These are phyloP conservation scores for Lordiphosa clarofinis DNA, from an alignment of 1,140 invertebrate species.

Conservation along the genomic window DNA sequence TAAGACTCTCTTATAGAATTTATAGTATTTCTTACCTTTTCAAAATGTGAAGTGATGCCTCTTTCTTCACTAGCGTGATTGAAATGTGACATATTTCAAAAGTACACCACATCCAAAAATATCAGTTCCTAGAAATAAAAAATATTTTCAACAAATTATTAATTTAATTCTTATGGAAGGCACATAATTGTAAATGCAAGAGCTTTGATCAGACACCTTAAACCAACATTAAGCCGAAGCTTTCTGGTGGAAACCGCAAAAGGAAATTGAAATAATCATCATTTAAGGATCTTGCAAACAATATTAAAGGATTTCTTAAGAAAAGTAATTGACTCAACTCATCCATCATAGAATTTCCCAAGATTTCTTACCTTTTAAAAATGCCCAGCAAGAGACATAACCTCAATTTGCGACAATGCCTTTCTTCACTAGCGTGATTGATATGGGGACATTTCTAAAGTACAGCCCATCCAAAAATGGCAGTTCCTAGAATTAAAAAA, in stretches of 20 bases:
- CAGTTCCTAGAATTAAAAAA: background rate
- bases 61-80: background rate
- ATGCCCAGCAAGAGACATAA: conserved; percentile 13
- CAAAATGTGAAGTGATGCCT: background rate
- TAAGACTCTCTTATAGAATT: too few relatives aligned
- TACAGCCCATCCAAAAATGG: too few relatives aligned
- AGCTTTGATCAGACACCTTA: conserved; percentile 81
- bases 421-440: background rate
- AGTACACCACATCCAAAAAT: too few relatives aligned
- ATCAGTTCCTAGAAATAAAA: background rate
- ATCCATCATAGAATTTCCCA: background rate
- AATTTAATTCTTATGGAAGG: background rate
- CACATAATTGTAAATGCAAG: background rate
- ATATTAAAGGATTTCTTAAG: too few relatives aligned
- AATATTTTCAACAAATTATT: too few relatives aligned
- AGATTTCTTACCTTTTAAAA: background rate
- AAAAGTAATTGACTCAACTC: too few relatives aligned
- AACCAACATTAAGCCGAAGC: conserved; percentile 81
- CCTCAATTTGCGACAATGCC: conserved; percentile 16
- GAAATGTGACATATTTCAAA: too few relatives aligned
- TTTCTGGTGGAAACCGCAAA: conserved; percentile 86
- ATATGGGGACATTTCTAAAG: too few relatives aligned
- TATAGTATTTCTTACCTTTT: too few relatives aligned
- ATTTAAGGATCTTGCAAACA: conserved; percentile 13
- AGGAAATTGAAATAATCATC: conserved; percentile 81